Evolutionary conservation across 2,113 vertebrate species (phyloP), one percentile per base, ranked within the genome.

Genomic region (Tyto alba): DNA sequence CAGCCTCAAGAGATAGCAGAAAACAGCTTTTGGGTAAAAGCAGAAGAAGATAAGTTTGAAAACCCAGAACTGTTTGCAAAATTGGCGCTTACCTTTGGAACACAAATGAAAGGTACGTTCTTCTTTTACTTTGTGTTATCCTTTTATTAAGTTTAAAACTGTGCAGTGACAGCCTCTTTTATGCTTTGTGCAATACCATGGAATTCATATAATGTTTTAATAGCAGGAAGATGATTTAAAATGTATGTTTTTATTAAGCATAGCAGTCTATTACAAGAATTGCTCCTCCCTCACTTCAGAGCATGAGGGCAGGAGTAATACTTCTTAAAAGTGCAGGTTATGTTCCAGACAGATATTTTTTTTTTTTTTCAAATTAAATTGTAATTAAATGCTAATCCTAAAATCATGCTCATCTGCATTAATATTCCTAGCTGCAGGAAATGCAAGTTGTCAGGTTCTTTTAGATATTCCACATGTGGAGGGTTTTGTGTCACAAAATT

Each of bases 1-100:
- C 99, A 99, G 75, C 99, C 99, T 91, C 99, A 98, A 97, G 99
- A 99, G 96, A 99, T 99, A 98, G 97, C 98, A 89, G 99, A 99
- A 97, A 99, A 98, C 97, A 99, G 99, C 97, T 99, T 99, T 98
- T 99, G 99, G 99, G 98, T 99, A 96, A 99, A 99, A 98, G 99
- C 98, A 95, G 99, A 99, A 94, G 99, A 99, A 97, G 99, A 99
- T 45, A 99, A 99, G 96, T 99, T 99, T 97, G 99, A 99, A 97
- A 98, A 98, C 96, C 97, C 98, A 11, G 99, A 99, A 97, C 98
- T 99, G 55, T 99, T 99, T 97, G 98, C 98, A 88, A 98, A 99
- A 97, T 96, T 99, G 97, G 98, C 98, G 7, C 96, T 99, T 93
- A 98, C 96, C 95, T 99, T 99, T 98, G 99, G 99, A 76, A 99